A percentile compares a stretch with the other conserved stretches of the same genome.
phyloP scores from a whole-genome alignment of 2,888 invertebrate genomes.

The Notodonta dromedarius region DNA sequence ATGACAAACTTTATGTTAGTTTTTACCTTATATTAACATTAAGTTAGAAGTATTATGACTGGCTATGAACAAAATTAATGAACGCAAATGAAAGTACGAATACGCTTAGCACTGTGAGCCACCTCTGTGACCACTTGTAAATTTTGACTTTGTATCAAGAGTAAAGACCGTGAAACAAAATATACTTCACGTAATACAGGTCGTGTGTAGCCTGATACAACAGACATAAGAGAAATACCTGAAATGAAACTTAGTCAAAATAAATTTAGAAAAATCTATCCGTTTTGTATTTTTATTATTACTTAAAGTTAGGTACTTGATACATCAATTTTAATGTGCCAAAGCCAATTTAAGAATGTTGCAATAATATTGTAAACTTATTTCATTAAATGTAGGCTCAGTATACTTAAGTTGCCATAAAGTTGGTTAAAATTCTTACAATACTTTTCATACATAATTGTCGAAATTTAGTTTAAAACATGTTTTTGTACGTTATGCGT shows the following conservation, averaged over 20 bases:
- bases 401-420: slow-evolving; percentile 35
- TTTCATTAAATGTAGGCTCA: slow-evolving; percentile 38
- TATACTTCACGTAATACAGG: no score
- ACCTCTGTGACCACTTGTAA: no score
- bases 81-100: slow-evolving; percentile 17
- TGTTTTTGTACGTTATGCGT: slow-evolving; percentile 23
- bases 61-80: slow-evolving; percentile 57
- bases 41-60: slow-evolving; percentile 55
- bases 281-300: no score
- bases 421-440: slow-evolving; percentile 22
- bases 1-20: slow-evolving; percentile 69
- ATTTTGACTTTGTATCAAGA: no score
- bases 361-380: slow-evolving; percentile 57
- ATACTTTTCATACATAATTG: slow-evolving; percentile 11
- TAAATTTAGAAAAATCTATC: background rate
- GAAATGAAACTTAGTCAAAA: no score
- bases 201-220: no score
- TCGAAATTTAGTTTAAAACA: slow-evolving; percentile 24
- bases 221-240: background rate
- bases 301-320: no score
- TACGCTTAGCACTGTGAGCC: background rate
- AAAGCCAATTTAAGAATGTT: slow-evolving; percentile 66
- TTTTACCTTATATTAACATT: slow-evolving; percentile 56
- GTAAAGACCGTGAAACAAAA: no score
- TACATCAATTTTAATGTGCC: slow-evolving; percentile 62